Conservation (phyloP, 2,888 invertebrate species). For the Mimas tiliae region DNA sequence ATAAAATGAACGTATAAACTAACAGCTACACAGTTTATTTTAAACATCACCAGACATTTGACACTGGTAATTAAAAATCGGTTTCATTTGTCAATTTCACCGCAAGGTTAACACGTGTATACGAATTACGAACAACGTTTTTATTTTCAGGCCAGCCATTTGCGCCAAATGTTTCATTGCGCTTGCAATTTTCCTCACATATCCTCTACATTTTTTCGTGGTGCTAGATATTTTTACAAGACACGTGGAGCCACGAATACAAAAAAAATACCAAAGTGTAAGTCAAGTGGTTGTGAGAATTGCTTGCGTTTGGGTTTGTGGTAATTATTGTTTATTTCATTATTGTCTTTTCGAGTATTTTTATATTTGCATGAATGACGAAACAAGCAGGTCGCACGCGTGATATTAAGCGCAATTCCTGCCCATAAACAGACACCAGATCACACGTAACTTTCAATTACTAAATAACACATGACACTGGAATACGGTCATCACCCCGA, state of each 20-base stretch:
- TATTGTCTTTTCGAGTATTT: neutral
- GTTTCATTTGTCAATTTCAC: neutral
- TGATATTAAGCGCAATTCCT: too few relatives aligned
- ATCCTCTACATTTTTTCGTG: constrained; percentile 96
- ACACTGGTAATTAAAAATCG: too few relatives aligned
- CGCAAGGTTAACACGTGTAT: neutral
- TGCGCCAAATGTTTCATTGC: constrained; percentile 93
- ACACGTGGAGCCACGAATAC: constrained; percentile 87
- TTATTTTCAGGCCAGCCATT: constrained; percentile 87
- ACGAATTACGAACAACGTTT: constrained; percentile 5
- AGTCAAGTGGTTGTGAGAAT: constrained; percentile 60
- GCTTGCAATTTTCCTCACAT: constrained; percentile 95
- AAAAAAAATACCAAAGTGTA: constrained; percentile 54
- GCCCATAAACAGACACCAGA: too few relatives aligned
- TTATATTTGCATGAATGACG: too few relatives aligned
- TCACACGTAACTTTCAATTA: too few relatives aligned
- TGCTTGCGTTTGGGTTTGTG: constrained; percentile 68
- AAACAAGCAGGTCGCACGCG: too few relatives aligned
- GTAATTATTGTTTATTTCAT: constrained; percentile 50
- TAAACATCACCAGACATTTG: too few relatives aligned
- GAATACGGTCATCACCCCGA: too few relatives aligned
- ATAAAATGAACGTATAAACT: too few relatives aligned
- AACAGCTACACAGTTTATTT: too few relatives aligned
- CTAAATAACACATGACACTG: too few relatives aligned
- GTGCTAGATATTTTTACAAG: constrained; percentile 95